These are phyloP conservation scores for Montipora efflorescens DNA, from an alignment of 64 coral and sea anemone genomes.

Conservation along the genomic window DNA sequence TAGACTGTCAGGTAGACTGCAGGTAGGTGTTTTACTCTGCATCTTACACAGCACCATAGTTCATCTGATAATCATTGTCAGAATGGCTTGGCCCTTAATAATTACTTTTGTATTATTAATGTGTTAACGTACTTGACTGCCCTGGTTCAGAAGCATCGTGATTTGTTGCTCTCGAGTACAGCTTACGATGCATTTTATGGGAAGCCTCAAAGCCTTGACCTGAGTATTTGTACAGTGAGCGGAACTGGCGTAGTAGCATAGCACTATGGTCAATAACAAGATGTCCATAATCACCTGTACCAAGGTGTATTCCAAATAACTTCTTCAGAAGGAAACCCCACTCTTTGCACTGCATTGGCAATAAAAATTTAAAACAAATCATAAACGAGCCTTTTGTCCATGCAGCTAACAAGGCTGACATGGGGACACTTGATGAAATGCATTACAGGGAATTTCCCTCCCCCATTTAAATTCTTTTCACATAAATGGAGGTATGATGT, in stretches of 20 bases:
- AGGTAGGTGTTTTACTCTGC: too few species aligned
- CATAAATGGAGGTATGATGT: neutral
- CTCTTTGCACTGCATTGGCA: neutral
- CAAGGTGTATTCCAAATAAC: conserved; percentile 15
- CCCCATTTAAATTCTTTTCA: neutral
- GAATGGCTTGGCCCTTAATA: neutral
- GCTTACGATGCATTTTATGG: neutral
- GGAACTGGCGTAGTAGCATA: conserved; percentile 1
- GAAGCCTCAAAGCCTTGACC: conserved; percentile 22
- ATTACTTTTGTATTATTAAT: neutral
- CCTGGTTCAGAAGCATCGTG: conserved; percentile 4
- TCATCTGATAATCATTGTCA: too few species aligned
- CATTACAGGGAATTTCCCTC: neutral
- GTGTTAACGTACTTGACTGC: neutral
- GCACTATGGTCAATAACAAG: conserved; percentile 10
- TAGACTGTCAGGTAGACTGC: too few species aligned
- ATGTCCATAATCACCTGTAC: conserved; percentile 12
- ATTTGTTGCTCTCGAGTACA: conserved; percentile 3
- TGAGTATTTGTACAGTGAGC: conserved; percentile 13
- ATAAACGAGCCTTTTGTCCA: neutral
- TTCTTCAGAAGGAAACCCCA: conserved; percentile 11
- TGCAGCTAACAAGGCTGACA: neutral
- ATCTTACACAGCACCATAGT: too few species aligned
- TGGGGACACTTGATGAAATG: neutral
- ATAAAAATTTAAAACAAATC: neutral